Base-by-base conservation (phyloP, 1,140 invertebrate genomes). In the Habropoda laboriosa region DNA sequence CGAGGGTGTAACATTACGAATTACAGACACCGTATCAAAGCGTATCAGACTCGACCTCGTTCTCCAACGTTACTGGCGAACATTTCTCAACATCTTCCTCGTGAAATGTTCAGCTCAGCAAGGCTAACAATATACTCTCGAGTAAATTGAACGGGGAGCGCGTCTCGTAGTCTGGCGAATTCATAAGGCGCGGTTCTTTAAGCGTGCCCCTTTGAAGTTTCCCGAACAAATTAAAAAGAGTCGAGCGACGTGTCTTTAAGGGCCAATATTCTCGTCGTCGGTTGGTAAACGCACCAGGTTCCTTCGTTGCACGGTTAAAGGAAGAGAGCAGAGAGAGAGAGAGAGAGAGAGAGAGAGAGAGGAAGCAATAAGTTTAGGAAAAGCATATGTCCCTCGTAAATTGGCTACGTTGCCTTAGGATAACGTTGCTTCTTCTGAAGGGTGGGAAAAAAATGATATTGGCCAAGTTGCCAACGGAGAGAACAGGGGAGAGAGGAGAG, bases 341-440 rank as follows among this genome's bases (percentile, higher is more conserved):
- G n/a, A n/a, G n/a, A n/a, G n/a, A n/a, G n/a, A n/a, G n/a, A n/a
- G n/a, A n/a, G n/a, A n/a, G n/a, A n/a, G n/a, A n/a, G n/a, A 40
- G 32, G 13, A 47, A 71, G 66, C 64, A 77, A 58, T 49, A 71
- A 61, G 55, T 61, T 53, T 49, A 12, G 3, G 40, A 4, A 40
- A 42, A 30, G 53, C 66, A 60, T 51, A 78, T 24, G 66, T 68
- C 10, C 38, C 64, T n/a, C 27, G 51, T 32, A 76, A 47, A 58
- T 40, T 49, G 30, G 30, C 57, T 42, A 32, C 7, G 51, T 40
- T 40, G 18, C 3, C 8, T n/a, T n/a, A 24, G 51, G 21, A 32
- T 21, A 18, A 53, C 1, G 24, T 4, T 0, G 18, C 7, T 5
- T 45, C 47, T 64, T n/a, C 27, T 57, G n/a, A n/a, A n/a, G n/a